Evolutionary conservation across 2,888 invertebrate genomes (phyloP), one percentile per base, ranked within the genome.

Genomic region (Odontocerum albicorne): DNA sequence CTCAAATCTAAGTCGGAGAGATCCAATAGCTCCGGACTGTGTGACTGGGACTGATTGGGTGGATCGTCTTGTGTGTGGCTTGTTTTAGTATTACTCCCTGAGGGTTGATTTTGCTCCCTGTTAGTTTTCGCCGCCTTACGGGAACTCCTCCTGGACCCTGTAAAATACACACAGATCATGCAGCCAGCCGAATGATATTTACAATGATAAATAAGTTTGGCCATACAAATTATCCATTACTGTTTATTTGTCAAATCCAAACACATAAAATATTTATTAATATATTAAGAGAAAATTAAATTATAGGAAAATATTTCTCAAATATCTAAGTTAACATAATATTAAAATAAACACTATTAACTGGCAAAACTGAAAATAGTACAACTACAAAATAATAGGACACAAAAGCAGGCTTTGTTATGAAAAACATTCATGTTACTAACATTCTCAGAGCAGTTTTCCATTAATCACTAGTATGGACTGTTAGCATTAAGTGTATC

Each of bases 1-100:
- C 84, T 84, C 65, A 87, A 72, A 72, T 87, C 85, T 68, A 87
- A 75, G 70, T 84, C 83, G 43, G 82, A 80, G 66, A 82, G 71
- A 66, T 83, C 83, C 60, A 81, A 67, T 50, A 61, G 57, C 19
- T 64, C 63, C 32, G 47, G 27, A 27, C 22, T 42, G 39, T 38
- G 17, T n/a, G n/a, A n/a, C n/a, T n/a, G n/a, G n/a, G n/a, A n/a
- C n/a, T n/a, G n/a, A n/a, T n/a, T n/a, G n/a, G n/a, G n/a, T n/a
- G n/a, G n/a, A n/a, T 40, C 19, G 3, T 19, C 39, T 49, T 47
- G 4, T 20, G 6, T 3, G 13, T 19, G 40, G 8, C 20, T 10
- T 13, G 38, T 15, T 19, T 20, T 17, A 36, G 66, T 68, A 63
- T 65, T 68, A 70, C 60, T 69, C 70, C 68, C 36, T 17, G 38